phyloP scores from a whole-genome alignment of 2,888 invertebrate genomes.

The Buathra laborator region DNA sequence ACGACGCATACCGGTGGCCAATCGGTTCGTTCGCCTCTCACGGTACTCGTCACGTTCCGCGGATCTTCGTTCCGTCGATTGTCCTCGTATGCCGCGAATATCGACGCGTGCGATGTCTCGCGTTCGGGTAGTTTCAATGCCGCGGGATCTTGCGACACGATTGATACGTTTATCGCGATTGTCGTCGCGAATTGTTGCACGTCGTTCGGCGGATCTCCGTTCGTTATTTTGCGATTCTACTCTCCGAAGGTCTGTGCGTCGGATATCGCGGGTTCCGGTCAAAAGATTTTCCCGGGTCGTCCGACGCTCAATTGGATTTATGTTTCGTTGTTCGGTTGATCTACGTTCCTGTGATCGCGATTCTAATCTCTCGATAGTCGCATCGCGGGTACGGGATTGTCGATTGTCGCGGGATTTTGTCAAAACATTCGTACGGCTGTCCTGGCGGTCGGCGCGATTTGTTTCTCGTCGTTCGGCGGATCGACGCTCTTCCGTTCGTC shows the following conservation, averaged over 20 bases:
- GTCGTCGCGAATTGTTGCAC: conserved; percentile 20
- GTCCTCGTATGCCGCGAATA: conserved; percentile 14
- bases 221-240: conserved; percentile 5
- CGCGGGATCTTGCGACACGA: conserved; percentile 2
- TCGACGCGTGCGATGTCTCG: conserved; percentile 25
- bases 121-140: not conserved
- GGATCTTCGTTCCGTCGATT: conserved; percentile 46
- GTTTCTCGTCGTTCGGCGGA: conserved; percentile 12
- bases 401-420: not conserved
- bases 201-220: conserved; percentile 34
- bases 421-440: conserved; percentile 21
- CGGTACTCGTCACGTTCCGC: conserved; percentile 16
- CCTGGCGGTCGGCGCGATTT: not conserved
- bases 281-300: conserved; percentile 13
- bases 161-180: conserved; percentile 28
- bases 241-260: conserved; percentile 1
- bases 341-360: conserved; percentile 36
- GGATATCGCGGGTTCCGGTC: conserved; percentile 1
- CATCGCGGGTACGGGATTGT: not conserved
- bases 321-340: conserved; percentile 16
- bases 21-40: not conserved
- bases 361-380: too few species aligned
- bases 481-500: conserved; percentile 39
- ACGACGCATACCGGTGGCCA: not conserved
- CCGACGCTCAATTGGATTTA: conserved; percentile 15